These are phyloP conservation scores for Seira musarum DNA, from an alignment of 2,888 invertebrate genomes.

Conservation along the genomic window DNA sequence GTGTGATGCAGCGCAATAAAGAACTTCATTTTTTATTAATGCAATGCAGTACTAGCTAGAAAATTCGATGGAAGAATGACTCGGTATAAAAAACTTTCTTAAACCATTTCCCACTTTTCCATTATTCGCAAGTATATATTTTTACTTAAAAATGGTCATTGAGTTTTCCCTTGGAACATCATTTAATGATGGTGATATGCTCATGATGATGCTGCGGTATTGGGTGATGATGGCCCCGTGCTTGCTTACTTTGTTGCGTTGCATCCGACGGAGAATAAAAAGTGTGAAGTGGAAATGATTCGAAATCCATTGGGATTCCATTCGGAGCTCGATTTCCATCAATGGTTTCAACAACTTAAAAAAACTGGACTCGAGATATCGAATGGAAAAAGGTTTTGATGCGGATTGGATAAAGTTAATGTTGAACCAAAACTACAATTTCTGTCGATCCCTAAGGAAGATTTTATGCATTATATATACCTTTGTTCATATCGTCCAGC, in stretches of 20 bases:
- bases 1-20: too few species aligned
- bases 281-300: constrained; percentile 62
- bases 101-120: too few species aligned
- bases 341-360: constrained; percentile 25
- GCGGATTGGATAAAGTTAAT: constrained; percentile 39
- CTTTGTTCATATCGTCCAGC: too few species aligned
- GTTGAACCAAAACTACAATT: constrained; percentile 22
- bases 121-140: too few species aligned
- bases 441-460: constrained; percentile 8
- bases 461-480: constrained; percentile 30
- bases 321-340: constrained; percentile 52
- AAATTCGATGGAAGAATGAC: too few species aligned
- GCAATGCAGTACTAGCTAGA: too few species aligned
- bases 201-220: constrained; percentile 7
- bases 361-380: constrained; percentile 34
- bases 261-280: constrained; percentile 2
- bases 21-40: too few species aligned
- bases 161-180: too few species aligned
- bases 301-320: constrained; percentile 60
- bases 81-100: too few species aligned
- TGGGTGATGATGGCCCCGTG: neutral
- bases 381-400: constrained; percentile 31
- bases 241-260: constrained; percentile 12
- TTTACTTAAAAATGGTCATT: too few species aligned
- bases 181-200: constrained; percentile 24